Evolutionary conservation across 1,140 invertebrate species (phyloP), one percentile per base, ranked within the genome.

Genomic region (Forficula auricularia): DNA sequence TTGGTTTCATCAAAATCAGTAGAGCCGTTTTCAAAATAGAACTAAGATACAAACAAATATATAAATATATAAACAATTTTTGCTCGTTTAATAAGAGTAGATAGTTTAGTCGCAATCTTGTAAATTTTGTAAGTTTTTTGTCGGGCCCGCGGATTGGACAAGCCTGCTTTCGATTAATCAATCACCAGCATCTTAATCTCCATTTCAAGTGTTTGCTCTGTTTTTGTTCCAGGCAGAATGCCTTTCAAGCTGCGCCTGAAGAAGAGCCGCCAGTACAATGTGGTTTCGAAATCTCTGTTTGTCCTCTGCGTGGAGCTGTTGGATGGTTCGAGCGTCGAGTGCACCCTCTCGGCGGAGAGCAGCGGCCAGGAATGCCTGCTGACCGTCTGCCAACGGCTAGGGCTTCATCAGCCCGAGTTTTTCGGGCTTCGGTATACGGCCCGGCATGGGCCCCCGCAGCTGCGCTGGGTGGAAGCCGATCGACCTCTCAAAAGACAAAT

Each of bases 231-330:
- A 39, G 19, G 18, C 19, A 64, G 55, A 51, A 87, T 88, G 83
- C 83, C 84, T 58, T 83, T 87, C 56, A 85, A 84, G 64, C 67
- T 88, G 52, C 73, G 79, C 57, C 65, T 87, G 52, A 86, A 86
- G 58, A 86, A 84, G 57, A 84, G 80, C 57, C 73, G 84, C 42
- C 88, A 95, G 55, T 96, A 97, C 64, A 94, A 92, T 69, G 91
- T 97, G 40, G 84, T 89, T 13, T 92, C 89, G 1, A 95, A 95
- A 61, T 88, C 84, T 58, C 71, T 91, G 19, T 95, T 92, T 64
- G 87, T 96, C 19, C 88, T 95, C 53, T 88, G 84, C 52, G 85
- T 96, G 8, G 86, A 95, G 62, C 67, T 95, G 43, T 58, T 92
- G 50, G 88, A 92, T 57, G 79, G 80, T 35, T 79, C 81, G 2